These are phyloP conservation scores for Uropsilus gracilis DNA, from an alignment of 2,113 vertebrate genomes.

Conservation along the genomic window DNA sequence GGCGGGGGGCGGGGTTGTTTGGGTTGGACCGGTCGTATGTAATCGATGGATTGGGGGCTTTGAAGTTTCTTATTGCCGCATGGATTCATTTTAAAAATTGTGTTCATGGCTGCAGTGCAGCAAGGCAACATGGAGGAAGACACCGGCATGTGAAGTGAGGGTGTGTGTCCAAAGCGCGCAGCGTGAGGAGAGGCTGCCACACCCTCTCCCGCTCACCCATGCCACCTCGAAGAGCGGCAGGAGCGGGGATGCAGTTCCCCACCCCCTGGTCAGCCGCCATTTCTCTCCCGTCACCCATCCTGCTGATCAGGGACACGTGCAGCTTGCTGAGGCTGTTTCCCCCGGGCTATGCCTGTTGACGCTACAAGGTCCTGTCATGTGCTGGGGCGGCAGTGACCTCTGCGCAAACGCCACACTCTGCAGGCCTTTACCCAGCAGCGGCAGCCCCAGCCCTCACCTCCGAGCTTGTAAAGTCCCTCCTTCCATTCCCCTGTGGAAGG, in stretches of 20 bases:
- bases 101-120: background rate
- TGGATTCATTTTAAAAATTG: background rate
- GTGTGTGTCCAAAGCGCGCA: background rate
- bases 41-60: background rate
- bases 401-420: background rate
- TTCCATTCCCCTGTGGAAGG: background rate
- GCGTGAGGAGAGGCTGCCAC: background rate
- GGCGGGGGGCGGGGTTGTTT: background rate
- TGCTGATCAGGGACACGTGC: accelerated
- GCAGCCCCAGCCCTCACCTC: too few relatives aligned
- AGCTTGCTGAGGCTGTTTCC: background rate
- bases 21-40: background rate
- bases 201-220: too few relatives aligned
- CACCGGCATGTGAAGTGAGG: background rate
- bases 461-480: too few relatives aligned
- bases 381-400: background rate
- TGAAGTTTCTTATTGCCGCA: background rate
- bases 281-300: background rate
- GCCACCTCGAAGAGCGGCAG: too few relatives aligned
- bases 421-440: background rate
- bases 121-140: background rate
- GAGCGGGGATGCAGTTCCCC: too few relatives aligned
- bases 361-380: background rate
- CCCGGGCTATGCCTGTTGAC: background rate
- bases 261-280: too few relatives aligned